These are phyloP conservation scores for Ectemnius cavifrons DNA, from an alignment of 2,888 invertebrate species.

Conservation along the genomic window DNA sequence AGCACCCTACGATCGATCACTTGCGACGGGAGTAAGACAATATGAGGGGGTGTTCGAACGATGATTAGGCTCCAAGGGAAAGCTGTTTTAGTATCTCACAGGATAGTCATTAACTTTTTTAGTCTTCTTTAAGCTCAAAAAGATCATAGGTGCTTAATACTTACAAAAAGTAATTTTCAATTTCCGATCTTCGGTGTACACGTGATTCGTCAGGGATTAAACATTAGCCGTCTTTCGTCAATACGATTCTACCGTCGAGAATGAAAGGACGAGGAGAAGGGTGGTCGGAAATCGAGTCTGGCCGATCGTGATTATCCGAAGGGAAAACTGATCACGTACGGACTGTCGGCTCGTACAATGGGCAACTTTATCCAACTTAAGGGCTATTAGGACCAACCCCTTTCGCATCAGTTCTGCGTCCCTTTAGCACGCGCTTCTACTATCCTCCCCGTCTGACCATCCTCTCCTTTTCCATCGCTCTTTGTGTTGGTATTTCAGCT, in stretches of 20 bases:
- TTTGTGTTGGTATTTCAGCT: conserved; percentile 48
- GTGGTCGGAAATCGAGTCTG: conserved; percentile 42
- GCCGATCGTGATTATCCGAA: conserved; percentile 58
- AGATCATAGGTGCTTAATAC: too few relatives aligned
- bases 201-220: too few relatives aligned
- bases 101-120: conserved; percentile 22
- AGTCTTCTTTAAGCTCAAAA: too few relatives aligned
- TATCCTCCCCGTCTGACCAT: too few relatives aligned
- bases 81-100: conserved; percentile 30
- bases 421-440: conserved; percentile 38
- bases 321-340: conserved; percentile 65
- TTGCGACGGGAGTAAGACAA: too few relatives aligned
- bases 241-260: too few relatives aligned
- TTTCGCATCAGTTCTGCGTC: conserved; percentile 55
- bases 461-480: conserved; percentile 1
- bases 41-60: background rate
- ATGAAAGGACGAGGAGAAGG: too few relatives aligned
- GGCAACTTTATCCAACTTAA: conserved; percentile 64
- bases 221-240: too few relatives aligned
- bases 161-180: too few relatives aligned
- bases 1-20: too few relatives aligned
- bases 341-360: conserved; percentile 61
- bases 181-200: too few relatives aligned
- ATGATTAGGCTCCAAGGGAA: background rate
- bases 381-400: conserved; percentile 63